These are phyloP conservation scores for Gisinianus flammeolus DNA, from an alignment of 2,888 invertebrate species.

Conservation along the genomic window DNA sequence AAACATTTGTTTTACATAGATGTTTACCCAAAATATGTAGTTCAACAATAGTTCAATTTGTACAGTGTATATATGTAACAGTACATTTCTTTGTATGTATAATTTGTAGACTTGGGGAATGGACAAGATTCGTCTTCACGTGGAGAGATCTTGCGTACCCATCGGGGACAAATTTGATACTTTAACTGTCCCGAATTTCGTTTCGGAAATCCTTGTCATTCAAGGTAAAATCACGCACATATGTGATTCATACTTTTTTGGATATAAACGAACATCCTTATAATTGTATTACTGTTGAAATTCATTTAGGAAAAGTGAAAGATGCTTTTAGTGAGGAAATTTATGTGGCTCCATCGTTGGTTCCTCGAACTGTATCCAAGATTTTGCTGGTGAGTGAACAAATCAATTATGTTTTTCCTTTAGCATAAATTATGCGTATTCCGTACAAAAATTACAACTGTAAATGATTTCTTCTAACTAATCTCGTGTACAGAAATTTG, in stretches of 20 bases:
- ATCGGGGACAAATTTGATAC: slow-evolving; percentile 65
- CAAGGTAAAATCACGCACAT: too few relatives aligned
- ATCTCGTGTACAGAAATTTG: background rate
- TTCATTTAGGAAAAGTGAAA: too few relatives aligned
- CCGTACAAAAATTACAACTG: background rate
- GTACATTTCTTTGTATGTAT: background rate
- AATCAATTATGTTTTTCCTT: too few relatives aligned
- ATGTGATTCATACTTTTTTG: too few relatives aligned
- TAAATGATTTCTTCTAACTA: background rate
- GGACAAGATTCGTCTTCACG: slow-evolving; percentile 66
- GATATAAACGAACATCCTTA: too few relatives aligned
- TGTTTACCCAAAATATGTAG: background rate
- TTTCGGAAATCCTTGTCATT: slow-evolving; percentile 67
- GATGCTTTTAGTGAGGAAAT: slow-evolving; percentile 66
- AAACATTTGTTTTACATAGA: slow-evolving; percentile 1
- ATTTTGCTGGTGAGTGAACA: slow-evolving; percentile 17
- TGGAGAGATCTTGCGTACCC: slow-evolving; percentile 68
- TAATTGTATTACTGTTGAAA: too few relatives aligned
- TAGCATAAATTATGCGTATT: background rate
- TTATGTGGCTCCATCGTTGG: slow-evolving; percentile 68
- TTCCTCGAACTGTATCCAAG: slow-evolving; percentile 64
- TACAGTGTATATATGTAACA: too few relatives aligned
- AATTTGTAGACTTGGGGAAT: slow-evolving; percentile 64
- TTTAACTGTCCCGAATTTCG: slow-evolving; percentile 66
- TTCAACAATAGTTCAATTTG: too few relatives aligned